Percentiles rank a stretch among this genome's conserved stretches.
Evolutionary conservation across 2,888 invertebrate genomes (phyloP).

Genomic region (Halictus ligatus): DNA sequence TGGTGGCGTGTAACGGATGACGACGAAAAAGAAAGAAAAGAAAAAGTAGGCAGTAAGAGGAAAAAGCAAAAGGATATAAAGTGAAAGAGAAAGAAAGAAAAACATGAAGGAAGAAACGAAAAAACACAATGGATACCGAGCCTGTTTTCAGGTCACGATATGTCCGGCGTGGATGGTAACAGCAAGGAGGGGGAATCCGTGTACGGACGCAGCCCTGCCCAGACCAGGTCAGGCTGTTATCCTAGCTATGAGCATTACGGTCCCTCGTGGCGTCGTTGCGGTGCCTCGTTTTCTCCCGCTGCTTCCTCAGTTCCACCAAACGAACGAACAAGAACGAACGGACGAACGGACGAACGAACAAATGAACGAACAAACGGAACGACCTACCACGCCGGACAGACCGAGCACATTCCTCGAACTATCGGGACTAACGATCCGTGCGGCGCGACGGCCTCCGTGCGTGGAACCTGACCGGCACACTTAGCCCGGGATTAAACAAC

Average conservation of each 20-base stretch:
- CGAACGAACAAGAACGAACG: constrained; percentile 73
- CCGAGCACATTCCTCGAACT: constrained; percentile 67
- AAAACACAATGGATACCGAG: constrained; percentile 62
- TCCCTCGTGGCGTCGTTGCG: constrained; percentile 84
- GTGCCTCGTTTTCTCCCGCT: constrained; percentile 84
- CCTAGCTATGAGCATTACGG: constrained; percentile 91
- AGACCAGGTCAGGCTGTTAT: constrained; percentile 91
- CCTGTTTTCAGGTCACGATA: constrained; percentile 91
- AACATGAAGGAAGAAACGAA: not conserved
- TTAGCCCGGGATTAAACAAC: constrained; percentile 15
- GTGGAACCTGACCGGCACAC: constrained; percentile 16
- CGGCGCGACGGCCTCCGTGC: too few species aligned
- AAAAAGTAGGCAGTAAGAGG: not conserved
- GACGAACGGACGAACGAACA: not conserved
- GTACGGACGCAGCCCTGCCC: constrained; percentile 88
- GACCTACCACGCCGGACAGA: constrained; percentile 75
- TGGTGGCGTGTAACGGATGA: constrained; percentile 38
- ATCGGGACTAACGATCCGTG: constrained; percentile 16
- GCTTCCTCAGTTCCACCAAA: constrained; percentile 76
- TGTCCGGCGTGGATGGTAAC: constrained; percentile 95
- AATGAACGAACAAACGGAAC: not conserved
- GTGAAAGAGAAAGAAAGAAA: not conserved
- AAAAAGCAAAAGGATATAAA: not conserved
- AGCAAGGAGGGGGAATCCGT: constrained; percentile 90
- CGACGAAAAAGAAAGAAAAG: constrained; percentile 34